Base-by-base conservation (phyloP, 2,797 vertebrate species). In the Typhlichthys subterraneus region DNA sequence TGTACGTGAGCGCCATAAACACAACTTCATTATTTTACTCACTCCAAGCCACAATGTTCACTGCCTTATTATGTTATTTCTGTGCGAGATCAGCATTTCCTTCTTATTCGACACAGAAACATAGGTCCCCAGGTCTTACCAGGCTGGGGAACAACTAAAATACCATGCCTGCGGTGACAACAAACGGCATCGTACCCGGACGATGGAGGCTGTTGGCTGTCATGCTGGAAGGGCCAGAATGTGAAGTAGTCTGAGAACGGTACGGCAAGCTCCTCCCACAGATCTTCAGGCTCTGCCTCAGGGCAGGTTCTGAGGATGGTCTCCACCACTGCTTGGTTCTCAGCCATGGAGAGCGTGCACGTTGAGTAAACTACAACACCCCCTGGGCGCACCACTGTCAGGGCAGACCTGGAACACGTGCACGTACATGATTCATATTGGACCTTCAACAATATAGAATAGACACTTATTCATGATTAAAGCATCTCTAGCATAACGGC, bases 331-430 rank as follows among this genome's bases (percentile, higher is more conserved):
- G 89, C 81, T 0, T 88, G 91, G 88, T 98, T 99, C 81, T 99
- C 98, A 61, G 91, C 91, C 76, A 69, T 92, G 58, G 96, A 98
- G 53, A 99, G 88, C 0, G 97, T 99, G 81, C 97, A 99, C 0
- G 98, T 99, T 38, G 97, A 98, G 80, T 99, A 99, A 51, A 99
- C 94, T 59, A 98, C 86, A 0, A 83, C 72, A 2, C 98, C 98
- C 65, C 97, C 96, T 38, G 95, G 97, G 75, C 93, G 91, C 63
- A 98, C 88, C 0, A 94, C 93, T 65, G 91, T 86, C 73, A 99
- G 51, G 1, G 95, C 97, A 75, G 96, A 98, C 83, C 98, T 99
- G 87, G 33, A 65, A 73, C 54, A 71, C 56, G 61, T 3, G 6
- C 10, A 10, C 50, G 14, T 19, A 11, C 48, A 61, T 12, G 12